Base-by-base conservation (phyloP, 2,113 vertebrate species). In the Heloderma charlesbogerti region DNA sequence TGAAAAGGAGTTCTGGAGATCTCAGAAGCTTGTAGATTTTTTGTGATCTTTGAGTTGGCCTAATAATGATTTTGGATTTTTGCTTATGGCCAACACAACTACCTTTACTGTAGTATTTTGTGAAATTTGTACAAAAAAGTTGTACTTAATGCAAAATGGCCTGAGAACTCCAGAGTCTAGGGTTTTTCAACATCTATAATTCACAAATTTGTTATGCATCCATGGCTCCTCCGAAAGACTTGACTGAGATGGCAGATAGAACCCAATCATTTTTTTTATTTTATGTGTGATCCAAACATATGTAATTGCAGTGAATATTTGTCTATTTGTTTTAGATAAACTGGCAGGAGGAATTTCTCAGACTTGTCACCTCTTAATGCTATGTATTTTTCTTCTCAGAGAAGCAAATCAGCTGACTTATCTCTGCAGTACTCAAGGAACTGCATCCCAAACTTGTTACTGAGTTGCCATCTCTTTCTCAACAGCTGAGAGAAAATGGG, bases 261-360 rank as follows among this genome's bases (percentile, higher is more conserved):
- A 82, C 71, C 48, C 34, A 89, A 69, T 71, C 78, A 40, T 82
- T 82, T 81, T 66, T 75, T 51, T 51, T 51, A 74, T 88, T 89
- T 82, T 37, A 54, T 25, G 18, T 82, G 78, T 89, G 45, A 89
- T 82, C 22, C 16, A 89, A 89, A 71, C n/a, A 71, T 71, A 40
- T 54, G 22, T 82, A 89, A 82, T 82, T 89, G 78, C 34, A 57
- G 15, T 72, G 78, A 7, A 54, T 40, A 48, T 54, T 25, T 89
- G 31, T 89, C 79, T 54, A 54, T 72, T 67, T 29, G 34, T 82
- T 71, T 82, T 89, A 37, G 67, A 72, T 82, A 89, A 89, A 54
- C 78, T n/a, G 66, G 78, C 88, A 89, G 66, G 63, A 89, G 34
- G n/a, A 71, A 72, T 89, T 89, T 82, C 66, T 89, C 77, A 71